phyloP scores from a whole-genome alignment of 1,140 invertebrate genomes.

The Pogonomyrmex californicus region DNA sequence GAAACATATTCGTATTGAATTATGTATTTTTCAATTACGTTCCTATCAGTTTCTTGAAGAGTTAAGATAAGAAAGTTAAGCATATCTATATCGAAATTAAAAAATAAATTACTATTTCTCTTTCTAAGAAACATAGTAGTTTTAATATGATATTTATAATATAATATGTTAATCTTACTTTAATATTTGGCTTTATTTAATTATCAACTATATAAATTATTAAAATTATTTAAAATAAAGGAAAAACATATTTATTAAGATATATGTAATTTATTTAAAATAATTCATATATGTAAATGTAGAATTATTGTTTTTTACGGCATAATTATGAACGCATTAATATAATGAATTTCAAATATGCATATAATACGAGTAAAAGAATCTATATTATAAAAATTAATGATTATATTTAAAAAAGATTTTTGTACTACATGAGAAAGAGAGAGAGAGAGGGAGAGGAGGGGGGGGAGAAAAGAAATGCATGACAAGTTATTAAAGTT shows the following conservation, averaged over 20 bases:
- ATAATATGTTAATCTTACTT: neutral
- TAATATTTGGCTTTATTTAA: neutral
- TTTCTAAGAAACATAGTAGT: constrained; percentile 8
- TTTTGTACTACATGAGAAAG: neutral
- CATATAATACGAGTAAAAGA: neutral
- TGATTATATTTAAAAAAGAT: neutral
- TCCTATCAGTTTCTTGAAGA: neutral
- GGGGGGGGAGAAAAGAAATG: neutral
- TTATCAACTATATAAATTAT: neutral
- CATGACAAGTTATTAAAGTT: neutral
- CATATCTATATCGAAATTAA: neutral
- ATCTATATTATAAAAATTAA: constrained; percentile 8
- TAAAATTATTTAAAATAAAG: constrained; percentile 13
- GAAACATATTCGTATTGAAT: neutral
- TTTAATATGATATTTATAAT: neutral
- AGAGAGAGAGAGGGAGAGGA: neutral
- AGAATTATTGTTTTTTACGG: neutral
- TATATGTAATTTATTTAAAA: neutral
- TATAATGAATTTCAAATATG: neutral
- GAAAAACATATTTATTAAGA: neutral
- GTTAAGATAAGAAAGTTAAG: neutral
- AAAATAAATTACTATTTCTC: neutral
- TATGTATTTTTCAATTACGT: neutral
- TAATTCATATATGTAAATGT: neutral
- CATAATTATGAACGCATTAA: neutral